phyloP scores from a whole-genome alignment of 2,113 vertebrate species.

The Sinocyclocheilus rhinocerous region DNA sequence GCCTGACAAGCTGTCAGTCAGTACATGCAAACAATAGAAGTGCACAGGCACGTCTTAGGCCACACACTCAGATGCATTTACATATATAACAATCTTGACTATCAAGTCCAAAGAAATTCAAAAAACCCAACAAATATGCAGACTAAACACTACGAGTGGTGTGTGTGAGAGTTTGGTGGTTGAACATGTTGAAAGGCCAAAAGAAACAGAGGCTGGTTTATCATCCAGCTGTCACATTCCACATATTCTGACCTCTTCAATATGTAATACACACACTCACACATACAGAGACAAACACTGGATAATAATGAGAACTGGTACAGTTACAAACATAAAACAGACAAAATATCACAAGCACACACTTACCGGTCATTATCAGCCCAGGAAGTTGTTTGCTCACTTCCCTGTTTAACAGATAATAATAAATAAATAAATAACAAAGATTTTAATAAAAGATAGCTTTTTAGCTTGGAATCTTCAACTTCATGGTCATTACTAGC shows the following conservation, averaged over 20 bases:
- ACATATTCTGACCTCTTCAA: conserved; percentile 47
- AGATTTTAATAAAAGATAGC: background rate
- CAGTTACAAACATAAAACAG: background rate
- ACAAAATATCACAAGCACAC: background rate
- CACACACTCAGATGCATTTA: conserved; percentile 14
- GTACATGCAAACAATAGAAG: conserved; percentile 58
- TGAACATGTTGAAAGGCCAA: conserved; percentile 47
- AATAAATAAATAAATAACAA: conserved; percentile 5
- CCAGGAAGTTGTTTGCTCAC: conserved; percentile 68
- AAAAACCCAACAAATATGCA: background rate
- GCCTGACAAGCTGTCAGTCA: conserved; percentile 77
- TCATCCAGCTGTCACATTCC: conserved; percentile 56
- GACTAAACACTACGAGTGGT: background rate
- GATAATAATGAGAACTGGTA: background rate
- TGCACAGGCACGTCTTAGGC: conserved; percentile 28
- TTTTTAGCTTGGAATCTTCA: conserved; percentile 11
- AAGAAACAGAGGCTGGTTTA: conserved; percentile 35
- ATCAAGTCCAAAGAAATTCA: background rate
- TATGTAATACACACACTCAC: conserved; percentile 45
- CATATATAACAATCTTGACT: background rate
- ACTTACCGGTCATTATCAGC: conserved; percentile 70
- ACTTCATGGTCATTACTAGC: conserved; percentile 15
- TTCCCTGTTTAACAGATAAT: conserved; percentile 58
- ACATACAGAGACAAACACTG: conserved; percentile 35
- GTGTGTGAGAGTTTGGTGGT: background rate